phyloP scores from a whole-genome alignment of 2,113 vertebrate species.

The Dasypus novemcinctus region DNA sequence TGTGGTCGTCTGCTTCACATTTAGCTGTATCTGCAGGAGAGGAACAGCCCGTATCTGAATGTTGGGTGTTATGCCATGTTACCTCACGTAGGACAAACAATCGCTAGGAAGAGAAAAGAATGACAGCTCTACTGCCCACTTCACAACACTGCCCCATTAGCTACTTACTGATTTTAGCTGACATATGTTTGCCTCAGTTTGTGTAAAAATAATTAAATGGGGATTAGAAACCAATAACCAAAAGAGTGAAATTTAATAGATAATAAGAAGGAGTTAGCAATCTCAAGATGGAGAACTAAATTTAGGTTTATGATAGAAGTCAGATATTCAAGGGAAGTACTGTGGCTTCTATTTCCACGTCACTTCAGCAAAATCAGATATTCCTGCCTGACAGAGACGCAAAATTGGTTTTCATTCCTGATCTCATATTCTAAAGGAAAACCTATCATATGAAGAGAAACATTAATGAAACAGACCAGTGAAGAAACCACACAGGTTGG shows the following conservation, averaged over 20 bases:
- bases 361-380: neutral
- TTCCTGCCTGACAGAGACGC: neutral
- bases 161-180: neutral
- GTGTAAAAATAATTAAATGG: neutral
- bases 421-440: neutral
- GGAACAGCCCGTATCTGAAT: neutral
- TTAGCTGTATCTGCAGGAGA: neutral
- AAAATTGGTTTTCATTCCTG: neutral
- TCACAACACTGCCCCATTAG: no score
- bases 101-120: neutral
- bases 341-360: neutral
- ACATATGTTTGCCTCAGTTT: neutral
- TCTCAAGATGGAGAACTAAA: neutral
- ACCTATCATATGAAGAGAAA: neutral
- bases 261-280: neutral
- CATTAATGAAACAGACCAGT: no score
- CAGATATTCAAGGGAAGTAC: neutral
- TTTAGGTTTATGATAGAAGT: neutral
- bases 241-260: neutral
- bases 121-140: accelerated
- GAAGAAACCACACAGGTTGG: neutral
- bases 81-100: neutral
- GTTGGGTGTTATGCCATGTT: neutral
- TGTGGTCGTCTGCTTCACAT: neutral
- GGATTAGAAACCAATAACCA: neutral